Evolutionary conservation across 2,113 vertebrate species (phyloP), one percentile per base, ranked within the genome.

Genomic region (Charina bottae): DNA sequence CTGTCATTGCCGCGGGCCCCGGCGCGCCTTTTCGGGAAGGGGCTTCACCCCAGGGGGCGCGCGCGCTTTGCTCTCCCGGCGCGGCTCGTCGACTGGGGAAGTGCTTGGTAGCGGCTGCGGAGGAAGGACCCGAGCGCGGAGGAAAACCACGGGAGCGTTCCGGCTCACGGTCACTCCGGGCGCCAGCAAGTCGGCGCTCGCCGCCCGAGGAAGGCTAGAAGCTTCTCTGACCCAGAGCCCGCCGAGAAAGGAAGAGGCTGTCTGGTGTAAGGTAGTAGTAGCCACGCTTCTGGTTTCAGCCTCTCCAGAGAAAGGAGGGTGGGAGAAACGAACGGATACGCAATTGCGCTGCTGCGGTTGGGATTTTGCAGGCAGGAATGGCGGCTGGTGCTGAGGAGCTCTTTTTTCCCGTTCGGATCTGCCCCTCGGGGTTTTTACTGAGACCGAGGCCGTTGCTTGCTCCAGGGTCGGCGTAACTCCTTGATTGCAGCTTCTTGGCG

Each of bases 141-240:
- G 89, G 49, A 3, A 89, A 37, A 28, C 19, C 49, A 3, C 84
- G 5, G 46, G 28, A 60, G 59, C 56, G 12, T 53, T 33, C 56
- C 28, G 24, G 62, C 60, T 92, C 91, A 92, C 88, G 91, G 91
- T 92, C 87, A 89, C 19, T n/a, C 68, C 54, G 85, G 90, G 33
- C 62, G 33, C 62, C 85, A n/a, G 60, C 85, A 12, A 72, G 37
- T 6, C 49, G 19, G 49, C 21, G 49, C 84, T 15, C 0, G 1
- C 9, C 2, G 83, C 21, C 1, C 23, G 42, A 87, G 84, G 13
- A 56, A 68, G 53, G 60, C n/a, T 7, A 5, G 21, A 23, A 11
- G 24, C 49, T 13, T 85, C 84, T 53, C 84, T 21, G 11, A 13
- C 17, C 13, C 83, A 60, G 23, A 19, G 19, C 49, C 12, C 13